Base-by-base conservation (phyloP, 2,797 vertebrate species). In the Eulemur coronatus region DNA sequence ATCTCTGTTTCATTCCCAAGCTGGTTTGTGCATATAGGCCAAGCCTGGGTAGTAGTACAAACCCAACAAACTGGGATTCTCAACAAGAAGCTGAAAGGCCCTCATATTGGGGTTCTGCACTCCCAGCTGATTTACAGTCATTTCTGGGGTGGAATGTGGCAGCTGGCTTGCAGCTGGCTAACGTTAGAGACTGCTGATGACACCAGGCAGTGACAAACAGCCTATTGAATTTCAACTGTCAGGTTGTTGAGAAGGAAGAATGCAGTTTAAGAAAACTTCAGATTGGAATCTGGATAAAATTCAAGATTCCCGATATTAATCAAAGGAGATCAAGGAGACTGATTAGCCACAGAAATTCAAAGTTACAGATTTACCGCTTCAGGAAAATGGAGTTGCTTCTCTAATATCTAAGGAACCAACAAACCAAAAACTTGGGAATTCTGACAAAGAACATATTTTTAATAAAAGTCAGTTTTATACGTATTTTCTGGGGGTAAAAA, bases 1-100 rank as follows among this genome's bases (percentile, higher is more conserved):
- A 95, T 96, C 88, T 95, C 96, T 97, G 95, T 98, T 97, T 97
- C 84, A 59, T 96, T 96, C 92, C 92, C 80, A 93, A 95, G 7
- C 35, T 97, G 91, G 80, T 95, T 75, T 96, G 61, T 85, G 33
- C 20, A 18, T 85, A 72, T 80, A 96, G 76, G 88, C 91, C 93
- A 97, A 88, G 67, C 7, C 73, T 93, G 87, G 89, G 57, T 90
- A 97, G 52, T 89, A 91, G 82, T 57, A 85, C 65, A 93, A 92
- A 91, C 84, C 73, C 57, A 82, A 82, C 35, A 72, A 91, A 93
- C 59, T 88, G 69, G 69, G 55, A 87, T 76, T 95, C 93, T 87
- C 59, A 91, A 33, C 30, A n/a, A 84, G 55, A 61, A 96, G 46
- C 41, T 67, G 20, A 94, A 94, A 96, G 43, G 33, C 20, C 26